phyloP scores from a whole-genome alignment of 92 coral and sea anemone species.

The Porites rus region DNA sequence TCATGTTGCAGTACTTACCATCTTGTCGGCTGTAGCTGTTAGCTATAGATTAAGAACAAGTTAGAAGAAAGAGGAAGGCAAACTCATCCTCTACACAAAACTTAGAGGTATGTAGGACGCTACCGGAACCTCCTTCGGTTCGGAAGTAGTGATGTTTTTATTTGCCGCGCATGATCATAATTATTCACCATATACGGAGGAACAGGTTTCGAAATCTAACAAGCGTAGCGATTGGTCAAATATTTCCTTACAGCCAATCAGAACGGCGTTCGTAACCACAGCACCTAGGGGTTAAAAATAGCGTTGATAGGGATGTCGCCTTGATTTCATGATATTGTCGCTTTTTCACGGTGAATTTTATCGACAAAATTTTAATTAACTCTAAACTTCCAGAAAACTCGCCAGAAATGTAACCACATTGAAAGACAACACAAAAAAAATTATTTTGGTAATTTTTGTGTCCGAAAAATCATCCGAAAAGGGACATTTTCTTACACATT shows the following conservation, averaged over 20 bases:
- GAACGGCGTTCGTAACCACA: background rate
- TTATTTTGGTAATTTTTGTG: constrained; percentile 3
- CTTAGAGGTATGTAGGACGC: background rate
- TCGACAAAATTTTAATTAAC: constrained; percentile 8
- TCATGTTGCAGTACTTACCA: constrained; percentile 26
- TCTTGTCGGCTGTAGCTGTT: constrained; percentile 24
- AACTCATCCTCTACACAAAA: constrained; percentile 15
- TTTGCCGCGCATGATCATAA: constrained; percentile 49
- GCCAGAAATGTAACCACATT: background rate
- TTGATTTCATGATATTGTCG: background rate
- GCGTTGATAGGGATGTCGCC: constrained; percentile 16
- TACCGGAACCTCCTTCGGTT: constrained; percentile 35
- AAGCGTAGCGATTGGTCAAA: constrained; percentile 23
- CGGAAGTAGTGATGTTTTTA: constrained; percentile 52
- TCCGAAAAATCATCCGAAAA: constrained; percentile 14
- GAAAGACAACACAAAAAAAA: background rate
- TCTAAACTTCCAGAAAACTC: background rate
- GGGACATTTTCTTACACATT: background rate
- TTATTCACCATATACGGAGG: constrained; percentile 28
- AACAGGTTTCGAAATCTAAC: constrained; percentile 28
- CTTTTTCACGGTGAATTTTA: constrained; percentile 27
- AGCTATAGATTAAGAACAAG: background rate
- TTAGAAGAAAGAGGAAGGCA: background rate
- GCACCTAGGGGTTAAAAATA: constrained; percentile 21
- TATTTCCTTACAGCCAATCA: constrained; percentile 24